Conservation (phyloP, 2,888 invertebrate genomes). For the Coremacera marginata region DNA sequence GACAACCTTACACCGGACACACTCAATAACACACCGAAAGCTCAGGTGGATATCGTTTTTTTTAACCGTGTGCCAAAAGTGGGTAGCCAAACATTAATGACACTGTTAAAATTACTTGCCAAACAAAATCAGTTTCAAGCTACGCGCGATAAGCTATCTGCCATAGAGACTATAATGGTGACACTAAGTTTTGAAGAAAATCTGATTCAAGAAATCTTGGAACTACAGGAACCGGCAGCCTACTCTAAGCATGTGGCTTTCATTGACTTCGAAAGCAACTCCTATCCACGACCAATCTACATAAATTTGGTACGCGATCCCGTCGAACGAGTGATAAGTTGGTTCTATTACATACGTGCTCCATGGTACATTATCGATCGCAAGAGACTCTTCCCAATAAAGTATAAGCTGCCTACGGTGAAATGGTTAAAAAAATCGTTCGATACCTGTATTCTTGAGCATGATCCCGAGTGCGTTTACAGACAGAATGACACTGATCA, state of each 20-base stretch:
- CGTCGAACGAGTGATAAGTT: constrained; percentile 88
- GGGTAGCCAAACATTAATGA: constrained; percentile 91
- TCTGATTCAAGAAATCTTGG: constrained; percentile 79
- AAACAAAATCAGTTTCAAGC: constrained; percentile 77
- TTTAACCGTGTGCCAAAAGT: constrained; percentile 93
- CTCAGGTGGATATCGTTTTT: constrained; percentile 78
- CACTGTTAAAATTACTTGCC: constrained; percentile 78
- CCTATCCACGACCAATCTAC: constrained; percentile 85
- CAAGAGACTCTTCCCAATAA: constrained; percentile 50
- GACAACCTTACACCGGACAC: constrained; percentile 50
- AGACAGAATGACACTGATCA: constrained; percentile 78
- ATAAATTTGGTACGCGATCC: constrained; percentile 90
- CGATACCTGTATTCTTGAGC: constrained; percentile 83
- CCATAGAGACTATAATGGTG: constrained; percentile 70
- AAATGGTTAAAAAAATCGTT: constrained; percentile 88
- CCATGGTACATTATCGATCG: constrained; percentile 92
- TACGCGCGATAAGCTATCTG: constrained; percentile 83
- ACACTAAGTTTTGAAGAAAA: constrained; percentile 81
- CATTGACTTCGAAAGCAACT: constrained; percentile 83
- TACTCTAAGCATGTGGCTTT: constrained; percentile 91
- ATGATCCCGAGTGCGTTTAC: constrained; percentile 85
- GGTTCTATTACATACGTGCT: constrained; percentile 91
- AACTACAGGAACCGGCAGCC: constrained; percentile 81
- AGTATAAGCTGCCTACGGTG: constrained; percentile 64
- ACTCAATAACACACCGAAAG: constrained; percentile 60